phyloP scores from a whole-genome alignment of 2,797 vertebrate genomes.

The Acropternis orthonyx region DNA sequence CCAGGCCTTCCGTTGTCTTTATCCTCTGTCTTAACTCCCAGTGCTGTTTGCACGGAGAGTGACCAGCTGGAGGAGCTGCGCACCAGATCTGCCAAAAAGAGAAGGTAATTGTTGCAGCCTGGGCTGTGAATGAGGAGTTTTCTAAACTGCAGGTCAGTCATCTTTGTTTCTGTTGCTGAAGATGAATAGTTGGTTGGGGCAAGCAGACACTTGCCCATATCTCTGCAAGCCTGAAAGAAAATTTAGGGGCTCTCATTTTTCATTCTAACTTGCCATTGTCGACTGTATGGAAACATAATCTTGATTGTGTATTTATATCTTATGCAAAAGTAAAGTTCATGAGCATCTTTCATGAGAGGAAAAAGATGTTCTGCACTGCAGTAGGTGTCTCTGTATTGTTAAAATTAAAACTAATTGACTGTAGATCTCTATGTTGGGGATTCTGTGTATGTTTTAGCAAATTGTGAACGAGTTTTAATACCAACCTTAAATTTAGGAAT shows the following conservation, averaged over 20 bases:
- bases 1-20: constrained; percentile 71
- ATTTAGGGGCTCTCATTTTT: background rate
- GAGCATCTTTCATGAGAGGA: background rate
- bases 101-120: constrained; percentile 74
- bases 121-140: background rate
- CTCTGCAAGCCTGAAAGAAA: background rate
- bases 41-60: constrained; percentile 62
- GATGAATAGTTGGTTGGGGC: background rate
- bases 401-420: background rate
- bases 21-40: constrained; percentile 65
- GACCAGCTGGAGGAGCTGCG: constrained; percentile 86
- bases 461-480: background rate
- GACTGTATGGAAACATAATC: background rate
- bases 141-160: background rate
- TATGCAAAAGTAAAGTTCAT: background rate
- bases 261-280: background rate
- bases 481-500: background rate
- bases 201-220: background rate
- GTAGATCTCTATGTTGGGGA: background rate
- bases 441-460: background rate
- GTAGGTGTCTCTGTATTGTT: background rate
- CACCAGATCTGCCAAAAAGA: constrained; percentile 85
- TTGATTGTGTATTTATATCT: background rate
- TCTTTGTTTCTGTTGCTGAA: background rate
- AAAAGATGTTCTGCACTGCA: background rate